Percentiles rank a stretch among this genome's conserved stretches.
These are phyloP conservation scores for Rhabdophis nuchalis DNA, from an alignment of 2,797 vertebrate genomes.

Conservation along the genomic window DNA sequence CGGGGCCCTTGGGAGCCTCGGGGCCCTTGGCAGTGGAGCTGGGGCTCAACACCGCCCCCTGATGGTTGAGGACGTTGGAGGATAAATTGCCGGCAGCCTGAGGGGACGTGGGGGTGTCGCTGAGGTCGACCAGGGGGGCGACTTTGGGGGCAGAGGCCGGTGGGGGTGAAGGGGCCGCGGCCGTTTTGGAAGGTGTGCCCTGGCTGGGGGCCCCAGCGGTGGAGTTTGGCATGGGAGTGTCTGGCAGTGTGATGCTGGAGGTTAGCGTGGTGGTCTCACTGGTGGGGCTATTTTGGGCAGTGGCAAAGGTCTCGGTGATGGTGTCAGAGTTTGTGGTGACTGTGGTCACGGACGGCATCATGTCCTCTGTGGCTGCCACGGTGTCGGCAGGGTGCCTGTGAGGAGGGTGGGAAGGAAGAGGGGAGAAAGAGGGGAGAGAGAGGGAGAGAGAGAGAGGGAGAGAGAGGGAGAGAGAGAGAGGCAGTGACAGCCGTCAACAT, in stretches of 20 bases:
- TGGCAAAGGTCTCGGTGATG: conserved; percentile 93
- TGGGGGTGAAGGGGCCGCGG: conserved; percentile 61
- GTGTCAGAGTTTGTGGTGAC: conserved; percentile 95
- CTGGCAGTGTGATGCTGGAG: conserved; percentile 84
- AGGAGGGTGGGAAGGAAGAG: conserved; percentile 81
- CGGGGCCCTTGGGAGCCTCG: conserved; percentile 70
- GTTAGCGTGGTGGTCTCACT: conserved; percentile 96
- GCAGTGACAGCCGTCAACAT: not conserved
- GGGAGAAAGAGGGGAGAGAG: conserved; percentile 68
- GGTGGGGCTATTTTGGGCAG: conserved; percentile 93
- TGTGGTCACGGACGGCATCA: conserved; percentile 89
- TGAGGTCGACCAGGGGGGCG: conserved; percentile 92
- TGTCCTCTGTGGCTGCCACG: conserved; percentile 88
- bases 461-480: conserved; percentile 61
- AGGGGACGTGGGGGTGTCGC: conserved; percentile 74
- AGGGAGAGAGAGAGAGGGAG: conserved; percentile 66
- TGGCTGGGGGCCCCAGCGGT: conserved; percentile 64
- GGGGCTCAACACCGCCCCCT: conserved; percentile 69
- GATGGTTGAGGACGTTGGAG: conserved; percentile 66
- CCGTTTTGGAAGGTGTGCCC: conserved; percentile 72
- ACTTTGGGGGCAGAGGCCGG: conserved; percentile 71
- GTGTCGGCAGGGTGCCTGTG: conserved; percentile 89
- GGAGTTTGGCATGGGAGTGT: conserved; percentile 74
- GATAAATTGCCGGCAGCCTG: conserved; percentile 60
- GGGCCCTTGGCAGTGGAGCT: conserved; percentile 46